Evolutionary conservation across 2,888 invertebrate genomes (phyloP).

Genomic region (Lasius platythorax): DNA sequence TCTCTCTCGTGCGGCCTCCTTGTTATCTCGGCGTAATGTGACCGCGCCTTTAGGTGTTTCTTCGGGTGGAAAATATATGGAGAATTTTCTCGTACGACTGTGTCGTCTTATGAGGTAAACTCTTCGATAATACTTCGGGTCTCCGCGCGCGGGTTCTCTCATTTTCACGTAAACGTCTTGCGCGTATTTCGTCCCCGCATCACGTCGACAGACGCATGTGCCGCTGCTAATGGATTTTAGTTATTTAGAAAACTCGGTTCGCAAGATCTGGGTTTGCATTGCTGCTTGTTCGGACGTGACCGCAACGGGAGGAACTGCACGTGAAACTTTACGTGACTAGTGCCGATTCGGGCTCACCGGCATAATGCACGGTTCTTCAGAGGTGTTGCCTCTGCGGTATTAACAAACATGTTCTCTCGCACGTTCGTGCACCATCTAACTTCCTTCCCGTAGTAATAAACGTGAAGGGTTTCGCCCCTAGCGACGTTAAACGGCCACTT

Average conservation of each 20-base stretch:
- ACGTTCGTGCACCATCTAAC: background rate
- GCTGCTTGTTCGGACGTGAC: slow-evolving; percentile 4
- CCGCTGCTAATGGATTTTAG: slow-evolving; percentile 50
- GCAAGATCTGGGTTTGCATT: background rate
- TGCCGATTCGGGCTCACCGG: slow-evolving; percentile 21
- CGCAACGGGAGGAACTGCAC: background rate
- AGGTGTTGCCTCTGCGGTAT: slow-evolving; percentile 30
- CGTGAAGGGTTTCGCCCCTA: background rate
- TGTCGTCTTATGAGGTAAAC: slow-evolving; percentile 36
- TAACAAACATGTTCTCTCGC: slow-evolving; percentile 26
- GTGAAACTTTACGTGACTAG: slow-evolving; percentile 40
- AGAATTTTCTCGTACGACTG: slow-evolving; percentile 28
- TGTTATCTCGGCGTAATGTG: slow-evolving; percentile 44
- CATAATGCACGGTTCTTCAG: slow-evolving; percentile 22
- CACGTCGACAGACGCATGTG: background rate
- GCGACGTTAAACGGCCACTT: slow-evolving; percentile 15
- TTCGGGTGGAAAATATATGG: slow-evolving; percentile 45
- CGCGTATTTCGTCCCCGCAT: slow-evolving; percentile 18
- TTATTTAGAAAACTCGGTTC: slow-evolving; percentile 47
- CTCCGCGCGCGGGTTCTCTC: background rate
- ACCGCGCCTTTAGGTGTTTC: slow-evolving; percentile 42
- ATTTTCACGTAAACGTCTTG: background rate
- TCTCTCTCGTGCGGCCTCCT: background rate
- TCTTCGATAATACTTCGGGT: slow-evolving; percentile 8
- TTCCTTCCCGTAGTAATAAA: slow-evolving; percentile 12